Conservation (phyloP, 35 echinoderm and acorn worm genomes). For the Hemicentrotus pulcherrimus region DNA sequence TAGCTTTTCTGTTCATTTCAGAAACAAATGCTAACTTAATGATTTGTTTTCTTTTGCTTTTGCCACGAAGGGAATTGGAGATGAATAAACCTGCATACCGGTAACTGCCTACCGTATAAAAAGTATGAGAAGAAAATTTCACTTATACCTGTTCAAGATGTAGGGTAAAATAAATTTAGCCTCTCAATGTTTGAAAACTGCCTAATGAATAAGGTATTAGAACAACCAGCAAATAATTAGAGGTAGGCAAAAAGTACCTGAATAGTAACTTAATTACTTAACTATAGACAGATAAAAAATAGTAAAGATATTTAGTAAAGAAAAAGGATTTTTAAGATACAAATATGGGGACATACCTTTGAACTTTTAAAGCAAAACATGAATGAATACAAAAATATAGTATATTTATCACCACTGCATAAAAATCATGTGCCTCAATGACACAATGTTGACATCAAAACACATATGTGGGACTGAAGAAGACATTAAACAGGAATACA, state of each 20-base stretch:
- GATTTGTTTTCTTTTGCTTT: background rate
- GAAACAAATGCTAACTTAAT: background rate
- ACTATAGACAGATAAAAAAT: background rate
- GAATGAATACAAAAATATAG: conserved; percentile 14
- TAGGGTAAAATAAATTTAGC: background rate
- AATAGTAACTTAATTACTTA: background rate
- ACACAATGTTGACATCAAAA: background rate
- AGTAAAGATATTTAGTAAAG: background rate
- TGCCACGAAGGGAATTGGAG: background rate
- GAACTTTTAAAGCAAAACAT: background rate
- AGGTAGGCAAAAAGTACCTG: background rate
- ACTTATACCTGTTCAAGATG: background rate
- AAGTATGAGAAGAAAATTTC: background rate
- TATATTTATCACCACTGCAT: background rate
- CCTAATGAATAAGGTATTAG: background rate
- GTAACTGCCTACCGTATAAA: background rate
- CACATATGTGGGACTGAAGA: background rate
- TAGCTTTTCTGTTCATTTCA: background rate
- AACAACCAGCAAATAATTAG: background rate
- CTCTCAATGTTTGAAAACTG: background rate
- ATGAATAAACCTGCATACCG: background rate
- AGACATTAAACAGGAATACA: background rate
- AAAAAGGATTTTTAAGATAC: background rate
- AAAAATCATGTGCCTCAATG: background rate
- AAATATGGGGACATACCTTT: background rate